A percentile compares a stretch with the other conserved stretches of the same genome.
phyloP scores from a whole-genome alignment of 2,113 vertebrate genomes.

The Shinisaurus crocodilurus region DNA sequence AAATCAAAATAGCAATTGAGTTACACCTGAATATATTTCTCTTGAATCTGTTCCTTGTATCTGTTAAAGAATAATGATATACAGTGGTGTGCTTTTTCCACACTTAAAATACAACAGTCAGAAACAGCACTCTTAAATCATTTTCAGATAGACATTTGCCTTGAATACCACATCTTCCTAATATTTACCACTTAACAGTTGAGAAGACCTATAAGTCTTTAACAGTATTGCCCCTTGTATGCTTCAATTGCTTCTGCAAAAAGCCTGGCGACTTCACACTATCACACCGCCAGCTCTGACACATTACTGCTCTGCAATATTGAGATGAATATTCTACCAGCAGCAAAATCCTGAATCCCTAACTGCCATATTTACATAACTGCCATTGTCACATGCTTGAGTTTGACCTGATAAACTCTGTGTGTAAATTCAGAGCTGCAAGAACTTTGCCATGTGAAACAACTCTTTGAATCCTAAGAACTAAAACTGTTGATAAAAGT shows the following conservation, averaged over 20 bases:
- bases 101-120: background rate
- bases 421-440: background rate
- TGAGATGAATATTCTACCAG: background rate
- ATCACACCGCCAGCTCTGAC: background rate
- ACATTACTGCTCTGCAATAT: background rate
- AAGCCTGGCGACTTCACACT: background rate
- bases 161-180: background rate
- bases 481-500: background rate
- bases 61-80: background rate
- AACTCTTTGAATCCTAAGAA: background rate
- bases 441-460: background rate
- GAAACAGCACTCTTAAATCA: background rate
- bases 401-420: background rate
- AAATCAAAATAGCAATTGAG: conserved; percentile 63
- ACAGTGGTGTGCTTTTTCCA: background rate
- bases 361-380: background rate
- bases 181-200: background rate
- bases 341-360: background rate
- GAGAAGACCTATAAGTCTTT: background rate
- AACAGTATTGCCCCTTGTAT: background rate
- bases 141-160: background rate
- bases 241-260: background rate
- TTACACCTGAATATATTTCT: conserved; percentile 2
- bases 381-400: background rate
- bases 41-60: background rate